Percentiles rank a stretch among this genome's conserved stretches.
Evolutionary conservation across 1,140 invertebrate species (phyloP).

Genomic region (Papilio helenus): DNA sequence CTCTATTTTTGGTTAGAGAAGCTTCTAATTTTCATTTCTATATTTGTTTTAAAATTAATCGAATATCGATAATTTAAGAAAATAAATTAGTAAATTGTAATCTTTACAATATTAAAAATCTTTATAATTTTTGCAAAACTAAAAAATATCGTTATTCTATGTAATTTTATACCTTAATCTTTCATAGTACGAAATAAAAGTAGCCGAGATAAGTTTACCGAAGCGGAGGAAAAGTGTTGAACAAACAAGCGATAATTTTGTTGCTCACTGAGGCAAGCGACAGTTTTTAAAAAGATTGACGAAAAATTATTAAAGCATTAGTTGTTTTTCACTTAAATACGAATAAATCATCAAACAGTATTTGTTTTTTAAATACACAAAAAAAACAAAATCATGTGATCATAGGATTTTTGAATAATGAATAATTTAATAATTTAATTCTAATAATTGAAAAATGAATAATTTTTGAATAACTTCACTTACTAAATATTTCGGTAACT

Average conservation of each 20-base stretch:
- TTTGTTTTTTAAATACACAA: not conserved
- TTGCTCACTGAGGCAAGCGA: conserved; percentile 4
- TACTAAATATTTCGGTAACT: too few relatives aligned
- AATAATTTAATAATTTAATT: too few relatives aligned
- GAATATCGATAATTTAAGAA: too few relatives aligned
- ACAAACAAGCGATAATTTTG: conserved; percentile 25
- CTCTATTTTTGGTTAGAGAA: too few relatives aligned
- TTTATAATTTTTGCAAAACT: not conserved
- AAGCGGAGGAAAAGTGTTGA: conserved; percentile 23
- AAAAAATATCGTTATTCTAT: not conserved
- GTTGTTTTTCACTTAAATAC: conserved; percentile 5
- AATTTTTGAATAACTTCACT: too few relatives aligned
- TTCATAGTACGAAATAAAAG: conserved; percentile 15
- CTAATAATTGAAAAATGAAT: too few relatives aligned
- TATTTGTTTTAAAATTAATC: too few relatives aligned
- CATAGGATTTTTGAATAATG: too few relatives aligned
- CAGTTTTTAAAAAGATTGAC: conserved; percentile 23
- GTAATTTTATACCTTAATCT: conserved; percentile 17
- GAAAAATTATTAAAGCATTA: not conserved
- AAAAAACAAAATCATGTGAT: too few relatives aligned
- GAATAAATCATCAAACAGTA: not conserved
- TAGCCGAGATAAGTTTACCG: conserved; percentile 18
- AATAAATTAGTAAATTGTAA: not conserved
- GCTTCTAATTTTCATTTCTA: too few relatives aligned
- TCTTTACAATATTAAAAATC: not conserved